Conservation (phyloP, 2,888 invertebrate species). For the Thumatha senex region DNA sequence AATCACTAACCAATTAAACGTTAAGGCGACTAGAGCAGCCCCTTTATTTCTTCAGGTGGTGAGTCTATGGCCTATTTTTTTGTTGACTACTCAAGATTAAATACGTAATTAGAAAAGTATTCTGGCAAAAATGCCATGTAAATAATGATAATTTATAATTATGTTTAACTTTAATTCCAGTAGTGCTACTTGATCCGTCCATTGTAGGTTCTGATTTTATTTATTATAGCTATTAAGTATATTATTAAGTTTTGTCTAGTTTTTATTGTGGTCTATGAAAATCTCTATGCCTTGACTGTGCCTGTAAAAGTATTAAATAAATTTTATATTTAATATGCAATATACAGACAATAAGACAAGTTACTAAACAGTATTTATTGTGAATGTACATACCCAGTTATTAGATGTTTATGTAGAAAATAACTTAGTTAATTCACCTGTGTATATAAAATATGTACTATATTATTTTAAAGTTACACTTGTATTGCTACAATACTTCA, state of each 20-base stretch:
- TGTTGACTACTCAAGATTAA: neutral
- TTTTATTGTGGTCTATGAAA: conserved; percentile 26
- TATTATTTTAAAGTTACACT: neutral
- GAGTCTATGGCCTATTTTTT: too few species aligned
- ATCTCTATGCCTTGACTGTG: conserved; percentile 34
- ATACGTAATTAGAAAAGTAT: conserved; percentile 10
- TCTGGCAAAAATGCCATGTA: conserved; percentile 41
- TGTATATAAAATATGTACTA: neutral
- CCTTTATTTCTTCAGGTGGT: too few species aligned
- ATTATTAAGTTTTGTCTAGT: conserved; percentile 28
- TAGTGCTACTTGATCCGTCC: conserved; percentile 63
- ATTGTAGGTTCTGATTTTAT: conserved; percentile 72
- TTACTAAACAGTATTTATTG: conserved; percentile 23
- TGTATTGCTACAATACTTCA: neutral
- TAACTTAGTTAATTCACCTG: neutral
- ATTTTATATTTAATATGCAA: conserved; percentile 9
- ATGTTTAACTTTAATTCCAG: conserved; percentile 16
- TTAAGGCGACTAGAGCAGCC: too few species aligned
- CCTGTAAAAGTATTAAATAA: conserved; percentile 26
- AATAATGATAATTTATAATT: conserved; percentile 34
- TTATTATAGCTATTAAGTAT: conserved; percentile 63
- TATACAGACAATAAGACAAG: conserved; percentile 23
- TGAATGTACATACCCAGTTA: conserved; percentile 17
- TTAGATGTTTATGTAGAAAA: conserved; percentile 1
- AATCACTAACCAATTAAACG: too few species aligned